Conservation (phyloP, 2,113 vertebrate genomes). For the Leucoraja erinaceus region DNA sequence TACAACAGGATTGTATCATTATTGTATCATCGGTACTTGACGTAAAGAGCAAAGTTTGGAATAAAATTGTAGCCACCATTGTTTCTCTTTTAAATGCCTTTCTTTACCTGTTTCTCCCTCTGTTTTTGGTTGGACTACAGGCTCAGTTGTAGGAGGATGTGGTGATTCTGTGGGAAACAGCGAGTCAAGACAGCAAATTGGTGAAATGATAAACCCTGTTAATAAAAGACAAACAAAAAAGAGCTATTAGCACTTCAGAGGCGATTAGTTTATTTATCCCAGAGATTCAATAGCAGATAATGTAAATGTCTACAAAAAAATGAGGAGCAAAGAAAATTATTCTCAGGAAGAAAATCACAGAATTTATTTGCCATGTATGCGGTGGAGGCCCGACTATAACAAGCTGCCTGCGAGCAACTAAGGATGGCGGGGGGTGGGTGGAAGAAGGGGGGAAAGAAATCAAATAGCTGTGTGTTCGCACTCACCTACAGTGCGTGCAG, state of each 20-base stretch:
- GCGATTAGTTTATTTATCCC: too few relatives aligned
- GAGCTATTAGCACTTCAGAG: background rate
- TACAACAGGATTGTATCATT: background rate
- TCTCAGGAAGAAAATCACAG: background rate
- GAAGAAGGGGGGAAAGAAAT: background rate
- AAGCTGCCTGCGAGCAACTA: background rate
- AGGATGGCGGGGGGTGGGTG: too few relatives aligned
- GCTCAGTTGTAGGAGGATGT: too few relatives aligned
- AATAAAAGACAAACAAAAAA: background rate
- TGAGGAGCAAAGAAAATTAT: background rate
- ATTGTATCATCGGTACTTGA: background rate
- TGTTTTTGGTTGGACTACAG: background rate
- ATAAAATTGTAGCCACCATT: background rate
- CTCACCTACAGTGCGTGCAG: constrained; percentile 28
- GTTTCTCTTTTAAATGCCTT: background rate
- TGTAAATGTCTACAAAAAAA: background rate
- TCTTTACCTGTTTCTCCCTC: background rate
- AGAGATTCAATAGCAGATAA: background rate
- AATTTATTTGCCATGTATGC: background rate
- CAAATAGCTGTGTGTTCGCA: constrained; percentile 19
- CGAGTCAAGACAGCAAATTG: background rate
- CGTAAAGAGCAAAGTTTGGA: background rate
- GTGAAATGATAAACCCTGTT: constrained; percentile 24
- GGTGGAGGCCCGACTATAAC: background rate
- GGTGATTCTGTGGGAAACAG: background rate